Evolutionary conservation across 2,113 vertebrate genomes (phyloP), one percentile per base, ranked within the genome.

Genomic region (Willisornis vidua): DNA sequence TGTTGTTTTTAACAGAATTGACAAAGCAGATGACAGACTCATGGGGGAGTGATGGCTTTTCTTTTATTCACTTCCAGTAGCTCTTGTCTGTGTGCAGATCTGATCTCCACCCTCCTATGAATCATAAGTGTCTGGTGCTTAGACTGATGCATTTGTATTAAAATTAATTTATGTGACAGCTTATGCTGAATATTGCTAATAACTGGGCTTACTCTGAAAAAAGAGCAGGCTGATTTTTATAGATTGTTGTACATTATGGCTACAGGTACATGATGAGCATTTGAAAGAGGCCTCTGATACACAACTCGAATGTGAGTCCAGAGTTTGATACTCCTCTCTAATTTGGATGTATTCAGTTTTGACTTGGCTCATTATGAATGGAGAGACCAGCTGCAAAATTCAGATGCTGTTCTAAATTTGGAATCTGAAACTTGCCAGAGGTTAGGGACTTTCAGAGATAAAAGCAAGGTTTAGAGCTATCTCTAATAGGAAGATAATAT

Each of bases 301-400:
- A 33, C 37, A 62, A 20, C 76, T 95, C 46, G 43, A 62, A 75
- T 61, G 68, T 48, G 58, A 85, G 85, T 91, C 82, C 86, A 37
- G 73, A 81, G 78, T 91, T 90, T 84, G 86, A 73, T 67, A 87
- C 62, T 89, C 68, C 80, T 24, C 46, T 81, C 68, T 96, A 92
- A 96, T 95, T 89, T 92, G 68, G 73, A 65, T 35, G 19, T 58
- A 91, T 95, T 94, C 91, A 92, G 25, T 89, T 86, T 79, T 80
- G 39, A 70, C 86, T 95, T 91, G 90, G 85, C 87, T 95, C 81
- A 68, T 89, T 90, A 88, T 63, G 63, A 85, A 92, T 81, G 61
- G 67, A 82, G 71, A 54, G 61, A 83, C 59, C 92, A 89, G 73
- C 93, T 94, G 81, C 89, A 96, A 91, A 87, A 93, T 90, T 95